Evolutionary conservation across 1,140 invertebrate species (phyloP).

Genomic region (Elymnias hypermnestra): DNA sequence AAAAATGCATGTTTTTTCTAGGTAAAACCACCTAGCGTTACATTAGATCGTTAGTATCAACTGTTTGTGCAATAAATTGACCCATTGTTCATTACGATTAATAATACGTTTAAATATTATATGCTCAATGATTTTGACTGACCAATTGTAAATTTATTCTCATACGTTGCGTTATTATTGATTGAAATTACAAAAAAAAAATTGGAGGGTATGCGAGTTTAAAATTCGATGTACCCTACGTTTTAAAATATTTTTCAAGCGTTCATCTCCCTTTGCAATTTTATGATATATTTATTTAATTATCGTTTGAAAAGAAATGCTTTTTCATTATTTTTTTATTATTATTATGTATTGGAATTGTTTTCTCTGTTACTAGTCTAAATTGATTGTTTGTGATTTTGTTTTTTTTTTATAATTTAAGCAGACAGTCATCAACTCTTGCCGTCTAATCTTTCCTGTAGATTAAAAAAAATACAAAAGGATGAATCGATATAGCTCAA

Average conservation of each 20-base stretch:
- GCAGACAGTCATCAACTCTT: background rate
- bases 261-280: background rate
- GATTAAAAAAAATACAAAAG: slow-evolving; percentile 13
- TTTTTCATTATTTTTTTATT: background rate
- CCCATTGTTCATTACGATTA: slow-evolving; percentile 53
- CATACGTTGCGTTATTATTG: too few relatives aligned
- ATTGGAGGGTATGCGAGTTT: background rate
- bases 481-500: slow-evolving; percentile 61
- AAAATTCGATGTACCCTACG: background rate
- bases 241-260: background rate
- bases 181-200: slow-evolving; percentile 5
- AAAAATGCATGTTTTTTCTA: slow-evolving; percentile 32
- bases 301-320: background rate
- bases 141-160: slow-evolving; percentile 46
- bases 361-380: slow-evolving; percentile 2
- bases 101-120: slow-evolving; percentile 52
- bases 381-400: background rate
- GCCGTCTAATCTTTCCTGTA: slow-evolving; percentile 2
- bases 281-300: background rate
- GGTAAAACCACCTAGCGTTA: slow-evolving; percentile 52
- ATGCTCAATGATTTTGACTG: slow-evolving; percentile 73
- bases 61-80: slow-evolving; percentile 69
- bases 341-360: background rate
- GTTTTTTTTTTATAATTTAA: background rate
- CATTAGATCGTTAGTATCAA: slow-evolving; percentile 57